Evolutionary conservation across 2,888 invertebrate species (phyloP), one percentile per base, ranked within the genome.

Genomic region (Trachelus troglodyta): DNA sequence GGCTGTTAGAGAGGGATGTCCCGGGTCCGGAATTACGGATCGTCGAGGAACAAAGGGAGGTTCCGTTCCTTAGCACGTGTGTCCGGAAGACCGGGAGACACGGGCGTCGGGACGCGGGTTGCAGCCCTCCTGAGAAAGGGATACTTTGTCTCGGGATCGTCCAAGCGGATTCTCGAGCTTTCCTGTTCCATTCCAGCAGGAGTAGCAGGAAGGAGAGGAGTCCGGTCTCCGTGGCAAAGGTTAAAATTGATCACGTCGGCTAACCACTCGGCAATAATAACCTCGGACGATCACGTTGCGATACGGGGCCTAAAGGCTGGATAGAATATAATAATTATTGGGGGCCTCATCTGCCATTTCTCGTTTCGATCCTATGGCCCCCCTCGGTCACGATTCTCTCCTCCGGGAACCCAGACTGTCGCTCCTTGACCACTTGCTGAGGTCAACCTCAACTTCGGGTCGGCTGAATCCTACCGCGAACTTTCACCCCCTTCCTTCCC

Each of bases 291-390:
- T 82, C 82, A 82, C 82, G 77, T 69, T 35, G 75, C 76, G 69
- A 34, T 77, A 77, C 75, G 81, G 76, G 77, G 40, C 12, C 77
- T 40, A 34, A 71, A 31, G 77, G 56, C 33, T 34, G 79, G 80
- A 79, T 73, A 76, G 80, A 80, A 79, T 77, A 83, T 83, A 73
- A 83, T 79, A 79, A 83, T 83, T 83, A 80, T 80, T 79, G 71
- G 75, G 75, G 80, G 77, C 76, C 75, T 83, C 80, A 79, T 79
- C 23, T 35, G 12, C 23, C 40, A 9, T 56, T 2, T 23, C 40
- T 15, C 40, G 6, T 56, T 56, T 56, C 40, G 40, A 56, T 56
- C 40, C 6, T 56, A 23, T 23, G 40, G 15, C 4, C 40, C 23
- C 40, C 23, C 40, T 77, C 71, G 80, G 81, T 83, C 83, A 83